Base-by-base conservation (phyloP, 2,888 invertebrate species). In the Troglohyphantes excavatus region DNA sequence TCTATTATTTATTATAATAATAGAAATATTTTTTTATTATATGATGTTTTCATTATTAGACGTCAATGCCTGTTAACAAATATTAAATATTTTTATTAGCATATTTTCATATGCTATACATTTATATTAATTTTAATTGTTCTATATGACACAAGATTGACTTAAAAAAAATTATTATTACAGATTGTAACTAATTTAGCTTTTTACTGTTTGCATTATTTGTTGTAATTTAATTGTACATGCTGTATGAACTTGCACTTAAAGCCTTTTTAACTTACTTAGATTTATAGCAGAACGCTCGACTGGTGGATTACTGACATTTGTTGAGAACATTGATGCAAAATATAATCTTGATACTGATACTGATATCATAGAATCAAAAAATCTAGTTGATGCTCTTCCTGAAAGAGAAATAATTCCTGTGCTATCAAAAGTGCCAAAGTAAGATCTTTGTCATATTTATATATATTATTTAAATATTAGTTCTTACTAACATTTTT, bases 281-380 rank as follows among this genome's bases (percentile, higher is more conserved):
- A 94, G 94, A 82, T 94, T 94, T 91, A 93, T 94, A 39, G 94
- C 94, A 46, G 94, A 94, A 91, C 92, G 93, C 73, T 94, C 94
- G 3, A 93, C 93, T 84, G 92, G 92, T 17, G 93, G 93, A 2
- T 94, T 93, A 91, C 91, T 94, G 65, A 91, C 92, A 3, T 93
- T 93, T 91, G 93, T 94, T 21, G 94, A 94, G 90, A 93, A 93
- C 79, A 94, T 94, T 70, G 94, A 94, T 90, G 92, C 92, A 78
- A 93, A 93, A n/a, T 94, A 93, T 92, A 92, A 93, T 33, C 92
- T 94, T 86, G 67, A 63, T 6, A 46, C 2, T 63, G 43, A 63
- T 59, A 19, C 13, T 9, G n/a, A 81, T 27, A 27, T 67, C 9
- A 43, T 29, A 23, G 26, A 61, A 70, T 65, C 19, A 61, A 59